phyloP scores from a whole-genome alignment of 2,113 vertebrate species.

The Aptenodytes patagonicus region DNA sequence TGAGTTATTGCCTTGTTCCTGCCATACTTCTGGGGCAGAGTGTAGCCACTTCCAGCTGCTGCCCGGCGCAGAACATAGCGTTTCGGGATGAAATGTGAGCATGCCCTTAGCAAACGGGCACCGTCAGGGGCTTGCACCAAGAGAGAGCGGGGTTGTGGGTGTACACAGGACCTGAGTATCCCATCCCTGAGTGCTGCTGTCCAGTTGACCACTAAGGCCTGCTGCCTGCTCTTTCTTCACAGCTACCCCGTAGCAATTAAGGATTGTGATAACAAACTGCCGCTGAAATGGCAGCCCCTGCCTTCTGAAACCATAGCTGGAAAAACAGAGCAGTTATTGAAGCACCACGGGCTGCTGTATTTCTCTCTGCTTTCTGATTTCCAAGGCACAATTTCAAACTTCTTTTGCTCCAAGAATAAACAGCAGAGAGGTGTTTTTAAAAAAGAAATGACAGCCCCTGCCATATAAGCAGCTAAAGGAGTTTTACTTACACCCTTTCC shows the following conservation, averaged over 20 bases:
- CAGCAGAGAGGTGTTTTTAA: too few relatives aligned
- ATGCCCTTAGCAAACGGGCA: neutral
- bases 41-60: neutral
- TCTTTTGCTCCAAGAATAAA: neutral
- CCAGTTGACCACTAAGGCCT: accelerated
- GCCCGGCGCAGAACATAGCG: neutral
- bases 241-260: neutral
- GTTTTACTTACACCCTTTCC: neutral
- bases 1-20: neutral
- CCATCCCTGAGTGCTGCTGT: neutral
- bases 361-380: neutral
- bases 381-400: neutral
- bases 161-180: neutral
- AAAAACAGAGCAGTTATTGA: too few relatives aligned
- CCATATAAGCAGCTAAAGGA: neutral
- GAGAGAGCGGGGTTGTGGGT: neutral
- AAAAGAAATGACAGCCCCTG: neutral
- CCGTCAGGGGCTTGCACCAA: neutral
- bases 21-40: neutral
- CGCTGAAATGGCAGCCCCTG: neutral
- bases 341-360: neutral
- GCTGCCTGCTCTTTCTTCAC: too few relatives aligned
- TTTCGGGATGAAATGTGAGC: neutral
- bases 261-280: neutral
- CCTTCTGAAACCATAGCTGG: too few relatives aligned